Base-by-base conservation (phyloP, 2,888 invertebrate species). In the Resseliella maxima region DNA sequence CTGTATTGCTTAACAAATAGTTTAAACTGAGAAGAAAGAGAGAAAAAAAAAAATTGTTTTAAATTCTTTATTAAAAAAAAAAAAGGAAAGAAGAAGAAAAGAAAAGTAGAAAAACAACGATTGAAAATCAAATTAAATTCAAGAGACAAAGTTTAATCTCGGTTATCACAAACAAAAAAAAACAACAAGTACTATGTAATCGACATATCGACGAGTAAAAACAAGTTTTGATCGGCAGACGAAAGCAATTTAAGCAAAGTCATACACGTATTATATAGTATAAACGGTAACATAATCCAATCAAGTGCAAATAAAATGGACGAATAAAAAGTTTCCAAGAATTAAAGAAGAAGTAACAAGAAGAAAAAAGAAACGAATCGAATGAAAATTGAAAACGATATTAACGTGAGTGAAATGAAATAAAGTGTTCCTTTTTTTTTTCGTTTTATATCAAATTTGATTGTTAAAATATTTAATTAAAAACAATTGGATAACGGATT, bases 241-340 rank as follows among this genome's bases (percentile, higher is more conserved):
- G 31, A 72, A 72, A 72, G 72, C 72, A 35, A 72, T 72, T 72
- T 72, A 72, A 31, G 72, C 72, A 72, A n/a, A 72, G 35, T 72
- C 31, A 72, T 72, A 72, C 24, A 12, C 24, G 18, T 41, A 41
- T 50, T 72, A n/a, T 72, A 72, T 31, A 72, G 12, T 15, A 72
- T n/a, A 72, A 72, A 72, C 72, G 72, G 31, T 72, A 72, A 35
- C 72, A 72, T 72, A 72, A 72, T 72, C 72, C 72, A 72, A 18
- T 72, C 72, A 35, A 72, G 72, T 72, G 72, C 31, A 72, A 31
- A 72, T 72, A 72, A 27, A 31, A 72, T 72, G 24, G 27, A 59
- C 27, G 59, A 59, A n/a, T n/a, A n/a, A 59, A 50, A 59, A 50
- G 59, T 59, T 59, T 59, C 59, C 41, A 41, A 41, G 6, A 41